Conservation (phyloP, 1,140 invertebrate genomes). For the Portunus trituberculatus region DNA sequence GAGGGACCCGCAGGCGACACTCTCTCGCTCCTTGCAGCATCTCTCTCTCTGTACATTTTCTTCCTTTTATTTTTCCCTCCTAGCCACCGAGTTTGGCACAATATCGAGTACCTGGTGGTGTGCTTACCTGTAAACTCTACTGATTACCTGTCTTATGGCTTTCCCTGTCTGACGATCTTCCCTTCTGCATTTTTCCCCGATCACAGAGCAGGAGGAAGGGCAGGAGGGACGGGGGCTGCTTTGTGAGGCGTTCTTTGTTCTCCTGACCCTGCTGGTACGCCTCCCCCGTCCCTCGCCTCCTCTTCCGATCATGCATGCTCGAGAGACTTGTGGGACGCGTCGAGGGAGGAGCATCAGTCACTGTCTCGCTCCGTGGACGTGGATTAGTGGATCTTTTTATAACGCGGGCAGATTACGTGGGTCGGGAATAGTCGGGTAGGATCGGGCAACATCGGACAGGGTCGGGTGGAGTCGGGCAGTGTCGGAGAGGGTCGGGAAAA, state of each 20-base stretch:
- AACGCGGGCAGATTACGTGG: slow-evolving; percentile 30
- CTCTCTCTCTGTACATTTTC: neutral
- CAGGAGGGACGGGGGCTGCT: slow-evolving; percentile 39
- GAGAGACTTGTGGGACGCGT: neutral
- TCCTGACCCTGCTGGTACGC: neutral
- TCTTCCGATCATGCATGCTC: slow-evolving; percentile 40
- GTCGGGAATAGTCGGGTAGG: neutral
- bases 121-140: neutral
- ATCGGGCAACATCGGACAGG: no score
- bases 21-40: slow-evolving; percentile 29
- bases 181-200: neutral
- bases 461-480: neutral
- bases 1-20: neutral
- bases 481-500: slow-evolving; percentile 5
- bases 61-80: neutral
- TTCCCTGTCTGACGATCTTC: neutral
- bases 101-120: neutral
- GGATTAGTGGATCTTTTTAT: slow-evolving; percentile 38
- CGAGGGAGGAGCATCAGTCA: slow-evolving; percentile 28
- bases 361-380: neutral
- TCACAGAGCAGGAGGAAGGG: neutral
- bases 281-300: neutral
- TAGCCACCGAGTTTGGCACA: neutral
- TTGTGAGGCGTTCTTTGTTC: slow-evolving; percentile 61
- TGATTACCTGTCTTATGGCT: neutral